phyloP scores from a whole-genome alignment of 2,888 invertebrate genomes.

The Mystacides longicornis region DNA sequence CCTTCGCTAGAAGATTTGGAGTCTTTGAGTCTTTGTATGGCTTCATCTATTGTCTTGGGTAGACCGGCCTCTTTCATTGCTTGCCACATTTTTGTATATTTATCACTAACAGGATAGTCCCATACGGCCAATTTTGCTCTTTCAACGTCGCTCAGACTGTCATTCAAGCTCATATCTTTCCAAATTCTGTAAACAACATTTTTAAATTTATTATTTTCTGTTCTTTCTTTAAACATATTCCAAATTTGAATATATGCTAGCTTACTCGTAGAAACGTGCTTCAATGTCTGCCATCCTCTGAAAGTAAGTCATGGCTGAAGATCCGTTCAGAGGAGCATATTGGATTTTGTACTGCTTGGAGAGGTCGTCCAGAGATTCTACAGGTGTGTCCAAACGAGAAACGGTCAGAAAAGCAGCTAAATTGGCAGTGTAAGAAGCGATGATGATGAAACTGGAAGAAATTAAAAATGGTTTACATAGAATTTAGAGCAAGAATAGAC shows the following conservation, averaged over 20 bases:
- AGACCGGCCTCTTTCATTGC: constrained; percentile 82
- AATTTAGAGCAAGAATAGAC: no score
- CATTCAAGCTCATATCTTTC: constrained; percentile 97
- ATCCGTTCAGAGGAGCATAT: constrained; percentile 85
- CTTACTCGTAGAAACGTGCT: constrained; percentile 87
- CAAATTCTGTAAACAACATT: constrained; percentile 63
- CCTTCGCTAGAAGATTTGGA: constrained; percentile 68
- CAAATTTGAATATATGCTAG: constrained; percentile 26
- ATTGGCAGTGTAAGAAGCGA: constrained; percentile 97
- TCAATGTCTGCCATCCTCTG: constrained; percentile 95
- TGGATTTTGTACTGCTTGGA: constrained; percentile 94
- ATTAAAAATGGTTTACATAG: no score
- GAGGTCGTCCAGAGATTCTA: constrained; percentile 89
- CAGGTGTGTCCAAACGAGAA: constrained; percentile 84
- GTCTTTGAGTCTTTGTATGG: constrained; percentile 64
- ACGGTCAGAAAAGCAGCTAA: constrained; percentile 95
- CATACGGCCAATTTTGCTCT: constrained; percentile 92
- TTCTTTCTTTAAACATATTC: background rate
- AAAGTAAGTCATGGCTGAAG: constrained; percentile 89
- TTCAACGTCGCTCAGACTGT: constrained; percentile 82
- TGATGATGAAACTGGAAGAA: constrained; percentile 75
- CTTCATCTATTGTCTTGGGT: constrained; percentile 72
- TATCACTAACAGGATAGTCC: constrained; percentile 98
- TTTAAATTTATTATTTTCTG: background rate
- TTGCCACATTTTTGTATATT: constrained; percentile 98